phyloP scores from a whole-genome alignment of 2,113 vertebrate genomes.

The Crotalus viridis region DNA sequence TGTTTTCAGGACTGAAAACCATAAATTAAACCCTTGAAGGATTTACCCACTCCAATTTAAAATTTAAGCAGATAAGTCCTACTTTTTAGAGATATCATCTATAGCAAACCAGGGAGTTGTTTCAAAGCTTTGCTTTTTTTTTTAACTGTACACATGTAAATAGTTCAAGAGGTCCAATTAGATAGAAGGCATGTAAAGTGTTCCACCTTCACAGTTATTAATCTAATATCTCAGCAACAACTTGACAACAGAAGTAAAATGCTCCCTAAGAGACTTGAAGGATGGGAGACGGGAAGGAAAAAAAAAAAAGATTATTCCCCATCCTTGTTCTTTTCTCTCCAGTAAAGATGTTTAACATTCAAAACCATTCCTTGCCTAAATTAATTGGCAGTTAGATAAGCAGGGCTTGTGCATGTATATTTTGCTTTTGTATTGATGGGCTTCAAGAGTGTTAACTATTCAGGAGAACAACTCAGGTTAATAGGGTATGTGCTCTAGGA shows the following conservation, averaged over 20 bases:
- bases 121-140: not conserved
- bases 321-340: conserved; percentile 57
- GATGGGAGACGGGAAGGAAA: not conserved
- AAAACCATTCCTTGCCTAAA: conserved; percentile 64
- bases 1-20: not conserved
- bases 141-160: conserved; percentile 21
- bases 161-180: conserved; percentile 52
- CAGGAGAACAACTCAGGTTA: conserved; percentile 32
- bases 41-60: not conserved
- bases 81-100: not conserved
- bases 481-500: conserved; percentile 32
- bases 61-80: not conserved
- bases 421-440: conserved; percentile 59
- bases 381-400: conserved; percentile 71
- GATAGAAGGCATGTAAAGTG: conserved; percentile 60
- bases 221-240: conserved; percentile 73
- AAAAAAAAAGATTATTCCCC: not conserved
- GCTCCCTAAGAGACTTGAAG: conserved; percentile 62
- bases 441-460: conserved; percentile 44
- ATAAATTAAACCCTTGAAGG: conserved; percentile 13
- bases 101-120: conserved; percentile 3
- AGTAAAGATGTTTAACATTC: conserved; percentile 73
- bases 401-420: conserved; percentile 62
- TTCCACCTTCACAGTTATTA: conserved; percentile 65
- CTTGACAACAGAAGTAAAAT: conserved; percentile 74